Base-by-base conservation (phyloP, 2,888 invertebrate genomes). In the Mythimna impura region DNA sequence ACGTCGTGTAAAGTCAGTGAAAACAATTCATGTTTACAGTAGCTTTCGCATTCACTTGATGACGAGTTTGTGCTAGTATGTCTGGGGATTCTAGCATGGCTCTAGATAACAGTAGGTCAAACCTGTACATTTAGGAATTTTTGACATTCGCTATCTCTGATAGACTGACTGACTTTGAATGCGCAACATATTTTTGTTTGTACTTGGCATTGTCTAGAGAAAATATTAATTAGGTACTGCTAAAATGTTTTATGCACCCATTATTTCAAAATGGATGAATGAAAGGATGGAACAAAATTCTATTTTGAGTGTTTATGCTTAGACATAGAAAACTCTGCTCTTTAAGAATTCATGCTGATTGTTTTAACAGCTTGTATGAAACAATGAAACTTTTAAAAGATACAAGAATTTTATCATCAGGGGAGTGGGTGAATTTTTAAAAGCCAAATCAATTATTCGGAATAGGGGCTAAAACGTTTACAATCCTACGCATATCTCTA, bases 361-460 rank as follows among this genome's bases (percentile, higher is more conserved):
- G 25, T 63, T 66, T 57, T 66, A 36, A 36, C 36, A 36, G 47
- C 36, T 61, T 60, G 66, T 69, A 50, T 40, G 36, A 12, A 66
- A 55, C 34, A 71, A 71, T 68, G 9, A 63, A 65, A 63, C 40
- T 70, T 70, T 73, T 57, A 34, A 73, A 62, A 34, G 34, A 30
- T 67, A 17, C 57, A 71, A 68, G 65, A 71, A 74, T 78, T 73
- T 68, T 74, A 68, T 73, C 58, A 71, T 65, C 47, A 62, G 8
- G 62, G 71, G 65, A 40, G 17, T 25, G 47, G 57, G 25, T n/a
- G 22, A 9, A 62, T 50, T 57, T 50, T 50, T 20, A 58, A 62
- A 54, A n/a, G n/a, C n/a, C 36, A 63, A 61, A 9, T 47, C 62
- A 70, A 70, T 71, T 5, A 52, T 54, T 71, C 43, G 22, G 20